Evolutionary conservation across 2,113 vertebrate species (phyloP).

Genomic region (Xenopus tropicalis): UCB_Xtro_10.0 CM004443.2:63884001-63884500

Average conservation of each 20-base stretch:
- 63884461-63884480: no score
- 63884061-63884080: no score
- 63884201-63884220: slow-evolving; percentile 65
- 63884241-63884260: slow-evolving; percentile 68
- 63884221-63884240: slow-evolving; percentile 57
- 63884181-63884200: slow-evolving; percentile 52
- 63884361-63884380: slow-evolving; percentile 65
- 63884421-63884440: no score
- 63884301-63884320: slow-evolving; percentile 60
- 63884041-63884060: no score
- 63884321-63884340: slow-evolving; percentile 46
- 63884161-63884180: slow-evolving; percentile 66
- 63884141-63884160: slow-evolving; percentile 29
- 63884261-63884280: slow-evolving; percentile 68
- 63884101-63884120: no score
- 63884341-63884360: slow-evolving; percentile 51
- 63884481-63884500: no score
- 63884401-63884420: no score
- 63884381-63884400: not conserved
- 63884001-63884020: no score
- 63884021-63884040: no score
- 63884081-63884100: no score
- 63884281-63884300: slow-evolving; percentile 67
- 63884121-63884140: no score
- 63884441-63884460: no score